Percentiles rank a stretch among this genome's conserved stretches.
phyloP scores from a whole-genome alignment of 2,113 vertebrate genomes.

The Callithrix jacchus region DNA sequence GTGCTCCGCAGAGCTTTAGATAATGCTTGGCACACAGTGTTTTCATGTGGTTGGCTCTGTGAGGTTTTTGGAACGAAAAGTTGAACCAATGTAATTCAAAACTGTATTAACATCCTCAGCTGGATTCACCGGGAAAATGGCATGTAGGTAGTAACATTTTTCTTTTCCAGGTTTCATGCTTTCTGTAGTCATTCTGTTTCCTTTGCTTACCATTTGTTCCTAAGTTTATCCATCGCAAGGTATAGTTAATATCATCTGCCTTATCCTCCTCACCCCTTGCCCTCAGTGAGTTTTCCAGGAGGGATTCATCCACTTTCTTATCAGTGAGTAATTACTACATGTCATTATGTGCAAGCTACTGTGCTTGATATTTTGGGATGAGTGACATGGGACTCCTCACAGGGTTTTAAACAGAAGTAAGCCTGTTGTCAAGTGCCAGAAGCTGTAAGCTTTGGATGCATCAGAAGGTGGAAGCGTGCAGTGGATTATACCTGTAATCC shows the following conservation, averaged over 20 bases:
- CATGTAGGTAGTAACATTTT: not conserved
- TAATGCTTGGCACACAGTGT: not conserved
- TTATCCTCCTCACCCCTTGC: accelerated
- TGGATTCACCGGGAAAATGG: not conserved
- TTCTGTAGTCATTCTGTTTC: not conserved
- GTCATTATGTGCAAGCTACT: not conserved
- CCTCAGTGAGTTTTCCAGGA: not conserved
- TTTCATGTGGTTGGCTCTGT: not conserved
- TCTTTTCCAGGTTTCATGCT: not conserved
- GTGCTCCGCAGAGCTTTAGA: not conserved
- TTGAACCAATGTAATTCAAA: not conserved
- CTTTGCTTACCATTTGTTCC: not conserved
- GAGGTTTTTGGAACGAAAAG: slow-evolving; percentile 13
- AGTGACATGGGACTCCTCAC: not conserved
- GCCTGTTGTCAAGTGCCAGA: not conserved
- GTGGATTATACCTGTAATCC: too few relatives aligned
- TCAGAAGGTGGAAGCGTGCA: not conserved
- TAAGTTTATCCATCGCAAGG: not conserved
- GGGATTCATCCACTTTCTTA: not conserved
- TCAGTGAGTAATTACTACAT: not conserved
- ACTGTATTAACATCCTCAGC: not conserved
- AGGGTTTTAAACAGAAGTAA: not conserved
- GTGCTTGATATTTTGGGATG: not conserved
- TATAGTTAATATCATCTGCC: not conserved
- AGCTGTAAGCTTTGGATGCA: not conserved